Base-by-base conservation (phyloP, 1,140 invertebrate species). In the Parapsyche elsis region DNA sequence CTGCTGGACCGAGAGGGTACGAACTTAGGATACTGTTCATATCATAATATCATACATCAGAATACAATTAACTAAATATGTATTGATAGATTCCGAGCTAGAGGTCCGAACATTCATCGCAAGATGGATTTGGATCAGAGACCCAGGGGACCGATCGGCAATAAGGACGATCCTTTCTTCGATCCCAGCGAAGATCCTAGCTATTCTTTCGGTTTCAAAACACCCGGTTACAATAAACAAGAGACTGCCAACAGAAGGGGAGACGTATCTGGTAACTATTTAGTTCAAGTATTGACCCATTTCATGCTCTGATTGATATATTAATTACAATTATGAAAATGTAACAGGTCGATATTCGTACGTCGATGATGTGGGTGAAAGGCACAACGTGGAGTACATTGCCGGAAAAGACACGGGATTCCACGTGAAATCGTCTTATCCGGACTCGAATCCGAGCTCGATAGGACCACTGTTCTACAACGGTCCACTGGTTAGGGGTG, bases 181-280 rank as follows among this genome's bases (percentile, higher is more conserved):
- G 93, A 94, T 86, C 93, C 92, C 12, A 93, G 90, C 80, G 93
- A 94, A 85, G 93, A 94, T 86, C 92, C 92, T 0, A 92, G 92
- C 79, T 94, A 94, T 84, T 90, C 90, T 24, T 94, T 92, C 84
- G 90, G 88, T 26, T 92, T 92, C 81, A 90, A 91, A 75, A 93
- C 92, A 0, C 86, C 90, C 14, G 92, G 91, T 5, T 92, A 93
- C 82, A 90, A 89, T 0, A 91, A 92, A 83, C 90, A 91, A 79
- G 93, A 94, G 86, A 90, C 90, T 49, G 90, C 91, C 75, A 91
- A 92, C 83, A 88, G 90, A 23, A 88, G 87, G 21, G 91, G 91
- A 12, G 88, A 91, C 84, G 90, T 92, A 1, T 89, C 88, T 86
- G 90, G 90, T 91, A 82, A 80, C 80, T 83, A 79, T 71, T 46